phyloP scores from a whole-genome alignment of 2,113 vertebrate species.

The Stictonetta naevosa region DNA sequence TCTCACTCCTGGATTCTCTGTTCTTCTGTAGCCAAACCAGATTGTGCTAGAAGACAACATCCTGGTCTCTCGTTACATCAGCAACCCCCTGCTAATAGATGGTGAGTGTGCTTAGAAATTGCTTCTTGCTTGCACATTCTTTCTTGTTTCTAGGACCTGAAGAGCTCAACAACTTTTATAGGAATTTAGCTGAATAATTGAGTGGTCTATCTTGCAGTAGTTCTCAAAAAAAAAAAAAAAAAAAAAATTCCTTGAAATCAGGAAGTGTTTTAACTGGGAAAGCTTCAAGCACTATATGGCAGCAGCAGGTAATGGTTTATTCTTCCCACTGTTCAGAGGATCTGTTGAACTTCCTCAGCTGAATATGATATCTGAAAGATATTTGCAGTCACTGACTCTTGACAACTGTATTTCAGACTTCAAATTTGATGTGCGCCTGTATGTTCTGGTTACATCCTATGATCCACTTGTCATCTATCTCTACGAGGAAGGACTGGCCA shows the following conservation, averaged over 20 bases:
- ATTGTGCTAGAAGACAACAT: conserved; percentile 95
- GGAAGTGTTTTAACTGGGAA: background rate
- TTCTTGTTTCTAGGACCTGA: background rate
- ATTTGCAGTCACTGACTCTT: background rate
- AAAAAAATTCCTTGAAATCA: background rate
- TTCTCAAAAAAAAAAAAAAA: background rate
- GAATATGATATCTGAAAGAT: background rate
- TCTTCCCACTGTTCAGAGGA: background rate
- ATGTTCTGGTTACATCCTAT: conserved; percentile 95
- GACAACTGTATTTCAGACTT: conserved; percentile 81
- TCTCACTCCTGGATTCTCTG: conserved; percentile 44
- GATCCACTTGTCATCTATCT: conserved; percentile 94
- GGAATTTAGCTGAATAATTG: background rate
- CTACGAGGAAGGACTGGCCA: conserved; percentile 95
- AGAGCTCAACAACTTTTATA: background rate
- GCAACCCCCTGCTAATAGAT: conserved; percentile 92
- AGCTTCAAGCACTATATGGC: background rate
- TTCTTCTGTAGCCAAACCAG: conserved; percentile 87
- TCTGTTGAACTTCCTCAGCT: background rate
- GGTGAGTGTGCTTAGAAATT: conserved; percentile 79
- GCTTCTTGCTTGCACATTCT: background rate
- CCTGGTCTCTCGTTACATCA: conserved; percentile 94
- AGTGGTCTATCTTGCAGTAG: background rate
- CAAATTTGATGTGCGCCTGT: conserved; percentile 96
- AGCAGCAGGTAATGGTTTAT: background rate